These are phyloP conservation scores for Anniella stebbinsi DNA, from an alignment of 2,797 vertebrate genomes.

Conservation along the genomic window DNA sequence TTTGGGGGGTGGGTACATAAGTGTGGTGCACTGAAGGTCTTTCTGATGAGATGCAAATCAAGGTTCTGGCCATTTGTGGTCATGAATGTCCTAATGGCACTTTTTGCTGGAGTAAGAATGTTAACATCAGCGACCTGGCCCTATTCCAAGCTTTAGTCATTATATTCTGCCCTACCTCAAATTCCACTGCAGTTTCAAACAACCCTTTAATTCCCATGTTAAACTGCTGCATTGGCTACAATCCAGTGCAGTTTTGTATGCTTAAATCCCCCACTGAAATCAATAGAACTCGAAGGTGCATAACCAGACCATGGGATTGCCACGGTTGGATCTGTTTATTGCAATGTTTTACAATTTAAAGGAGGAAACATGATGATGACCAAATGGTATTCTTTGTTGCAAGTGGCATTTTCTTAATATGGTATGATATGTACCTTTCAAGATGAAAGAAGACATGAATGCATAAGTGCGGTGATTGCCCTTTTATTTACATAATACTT, in stretches of 20 bases:
- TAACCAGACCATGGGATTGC: background rate
- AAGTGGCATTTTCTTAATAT: background rate
- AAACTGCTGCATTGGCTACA: constrained; percentile 14
- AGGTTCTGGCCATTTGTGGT: constrained; percentile 35
- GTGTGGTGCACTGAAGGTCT: constrained; percentile 28
- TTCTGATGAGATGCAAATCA: constrained; percentile 45
- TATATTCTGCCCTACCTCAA: constrained; percentile 20
- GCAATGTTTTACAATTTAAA: background rate
- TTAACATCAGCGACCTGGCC: constrained; percentile 23
- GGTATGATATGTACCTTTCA: background rate
- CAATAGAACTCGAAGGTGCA: background rate
- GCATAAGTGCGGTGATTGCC: background rate
- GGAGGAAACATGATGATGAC: background rate
- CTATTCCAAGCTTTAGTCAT: constrained; percentile 44
- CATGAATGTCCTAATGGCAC: constrained; percentile 35
- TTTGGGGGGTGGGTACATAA: background rate
- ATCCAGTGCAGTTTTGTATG: background rate
- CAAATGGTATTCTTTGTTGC: background rate
- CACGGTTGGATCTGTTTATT: background rate
- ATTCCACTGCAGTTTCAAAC: constrained; percentile 12
- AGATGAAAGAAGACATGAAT: constrained; percentile 25
- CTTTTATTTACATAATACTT: background rate
- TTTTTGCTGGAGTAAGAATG: constrained; percentile 24
- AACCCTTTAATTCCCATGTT: background rate
- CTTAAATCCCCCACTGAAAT: background rate